Evolutionary conservation across 2,888 invertebrate genomes (phyloP), one percentile per base, ranked within the genome.

Genomic region (Amphipoea oculea): DNA sequence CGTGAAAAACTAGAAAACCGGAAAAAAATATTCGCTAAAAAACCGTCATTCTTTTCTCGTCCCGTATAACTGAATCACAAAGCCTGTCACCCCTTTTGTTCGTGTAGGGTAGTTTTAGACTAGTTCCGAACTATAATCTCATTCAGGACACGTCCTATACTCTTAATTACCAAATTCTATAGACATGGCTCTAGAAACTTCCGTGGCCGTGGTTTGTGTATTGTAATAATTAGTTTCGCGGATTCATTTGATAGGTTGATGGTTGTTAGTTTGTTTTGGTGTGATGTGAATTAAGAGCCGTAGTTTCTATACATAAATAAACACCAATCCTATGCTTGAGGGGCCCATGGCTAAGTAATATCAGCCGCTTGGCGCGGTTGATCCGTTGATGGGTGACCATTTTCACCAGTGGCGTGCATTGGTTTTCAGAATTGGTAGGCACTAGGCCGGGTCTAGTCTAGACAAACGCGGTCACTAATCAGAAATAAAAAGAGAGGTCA

Each of bases 41-140:
- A 29, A 7, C 51, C n/a, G 36, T 69, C 36, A 73, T 78, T 78
- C 73, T 77, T 72, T 60, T 70, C 40, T 51, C 54, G 45, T 57
- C 69, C 45, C 70, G 51, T 62, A 70, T 76, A 77, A 82, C 57
- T 62, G 57, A 51, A 82, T 82, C 20, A 77, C 70, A 70, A 77
- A 82, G 54, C 65, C 62, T 11, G 29, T 74, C 66, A 81, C 40
- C 78, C 68, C 72, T 63, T 83, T 82, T 82, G 68, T 82, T 60
- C 63, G 20, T 17, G 62, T 36, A n/a, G 65, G 45, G 23, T 78
- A 82, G 83, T 78, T 83, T 54, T 40, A 70, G 48, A 67, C 68
- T 73, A 45, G 83, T 83, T 83, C 1, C 6, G 17, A 83, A 84
- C 72, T 83, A 57, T 77, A 80, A 80, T 77, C 71, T 54, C 69